Evolutionary conservation across 2,797 vertebrate species (phyloP).

Genomic region (Coreius guichenoti): DNA sequence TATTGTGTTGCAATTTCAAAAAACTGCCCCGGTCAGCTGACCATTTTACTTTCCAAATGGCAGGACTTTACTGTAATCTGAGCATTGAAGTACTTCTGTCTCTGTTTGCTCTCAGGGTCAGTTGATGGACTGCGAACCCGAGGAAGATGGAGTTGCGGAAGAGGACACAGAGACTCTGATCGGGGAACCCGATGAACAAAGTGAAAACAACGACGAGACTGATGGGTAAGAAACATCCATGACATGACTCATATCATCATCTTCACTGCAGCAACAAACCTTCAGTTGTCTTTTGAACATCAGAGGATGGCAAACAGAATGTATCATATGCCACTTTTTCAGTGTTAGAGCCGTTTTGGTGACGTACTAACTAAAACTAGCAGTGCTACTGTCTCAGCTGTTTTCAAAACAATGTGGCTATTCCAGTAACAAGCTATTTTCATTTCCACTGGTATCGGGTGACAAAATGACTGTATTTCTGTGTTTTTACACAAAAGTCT

Average conservation of each 20-base stretch:
- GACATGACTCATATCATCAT: background rate
- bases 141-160: constrained; percentile 61
- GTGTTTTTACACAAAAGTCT: background rate
- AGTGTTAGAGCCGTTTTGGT: background rate
- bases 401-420: background rate
- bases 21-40: background rate
- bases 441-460: background rate
- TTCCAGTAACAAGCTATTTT: background rate
- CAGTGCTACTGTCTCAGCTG: background rate
- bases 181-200: constrained; percentile 73
- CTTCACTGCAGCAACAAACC: background rate
- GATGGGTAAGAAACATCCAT: constrained; percentile 76
- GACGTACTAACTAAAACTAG: background rate
- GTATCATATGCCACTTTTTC: background rate
- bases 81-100: background rate
- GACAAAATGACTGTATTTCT: background rate
- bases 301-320: background rate
- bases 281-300: background rate
- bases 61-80: background rate
- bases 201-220: constrained; percentile 71
- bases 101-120: constrained; percentile 74
- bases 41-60: background rate
- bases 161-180: constrained; percentile 83
- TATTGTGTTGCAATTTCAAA: background rate
- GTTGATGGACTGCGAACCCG: constrained; percentile 74